Percentiles rank a stretch among this genome's conserved stretches.
Conservation (phyloP, 2,797 vertebrate genomes). For the Periophthalmus magnuspinnatus region DNA sequence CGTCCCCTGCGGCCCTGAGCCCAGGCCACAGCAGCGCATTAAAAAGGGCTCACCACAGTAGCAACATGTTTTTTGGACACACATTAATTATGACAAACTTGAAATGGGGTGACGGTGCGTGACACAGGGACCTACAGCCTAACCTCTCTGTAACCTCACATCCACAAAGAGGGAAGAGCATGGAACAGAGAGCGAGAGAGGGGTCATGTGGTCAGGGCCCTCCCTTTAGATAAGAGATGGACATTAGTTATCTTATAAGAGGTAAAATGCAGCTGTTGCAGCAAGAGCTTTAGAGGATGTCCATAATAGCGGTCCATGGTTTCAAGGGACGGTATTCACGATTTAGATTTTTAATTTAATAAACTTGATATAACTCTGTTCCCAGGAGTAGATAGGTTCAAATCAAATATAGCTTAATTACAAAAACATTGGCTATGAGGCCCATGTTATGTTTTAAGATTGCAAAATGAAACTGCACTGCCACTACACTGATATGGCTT, state of each 20-base stretch:
- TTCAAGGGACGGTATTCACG: not conserved
- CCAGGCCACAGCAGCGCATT: slow-evolving; percentile 57
- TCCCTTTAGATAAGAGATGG: not conserved
- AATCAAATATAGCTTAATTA: no score
- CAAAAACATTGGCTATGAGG: no score
- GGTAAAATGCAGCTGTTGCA: slow-evolving; percentile 6
- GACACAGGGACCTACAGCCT: slow-evolving; percentile 27
- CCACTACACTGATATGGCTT: not conserved
- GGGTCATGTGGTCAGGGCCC: slow-evolving; percentile 1
- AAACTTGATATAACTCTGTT: no score
- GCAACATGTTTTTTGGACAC: slow-evolving; percentile 52
- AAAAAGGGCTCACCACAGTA: slow-evolving; percentile 57
- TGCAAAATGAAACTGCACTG: not conserved
- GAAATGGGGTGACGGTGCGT: slow-evolving; percentile 37
- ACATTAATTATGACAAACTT: slow-evolving; percentile 71
- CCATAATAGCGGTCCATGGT: not conserved
- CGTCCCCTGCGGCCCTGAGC: slow-evolving; percentile 49
- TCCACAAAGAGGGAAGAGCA: not conserved
- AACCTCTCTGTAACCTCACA: slow-evolving; percentile 22
- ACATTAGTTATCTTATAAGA: not conserved
- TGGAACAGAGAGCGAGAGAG: not conserved
- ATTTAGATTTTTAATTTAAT: no score
- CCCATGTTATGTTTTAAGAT: not conserved
- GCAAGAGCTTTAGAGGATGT: not conserved
- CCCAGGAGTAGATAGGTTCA: no score